Percentiles rank a stretch among this genome's conserved stretches.
phyloP scores from a whole-genome alignment of 2,113 vertebrate species.

The Pseudolaguvia tuberculata region DNA sequence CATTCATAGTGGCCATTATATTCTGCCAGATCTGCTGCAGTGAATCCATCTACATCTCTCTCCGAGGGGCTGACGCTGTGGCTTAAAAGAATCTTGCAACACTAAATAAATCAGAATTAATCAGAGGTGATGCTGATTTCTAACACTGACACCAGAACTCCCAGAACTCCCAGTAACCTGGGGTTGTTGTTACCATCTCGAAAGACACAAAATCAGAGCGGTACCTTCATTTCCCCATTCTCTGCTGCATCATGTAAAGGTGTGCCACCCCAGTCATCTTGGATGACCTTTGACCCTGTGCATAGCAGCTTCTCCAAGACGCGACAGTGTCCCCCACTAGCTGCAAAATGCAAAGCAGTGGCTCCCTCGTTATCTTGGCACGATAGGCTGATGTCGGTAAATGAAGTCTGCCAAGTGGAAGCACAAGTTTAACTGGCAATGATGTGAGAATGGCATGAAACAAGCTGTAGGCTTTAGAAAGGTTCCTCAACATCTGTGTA shows the following conservation, averaged over 20 bases:
- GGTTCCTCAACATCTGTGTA: background rate
- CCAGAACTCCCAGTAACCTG: too few relatives aligned
- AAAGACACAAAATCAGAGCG: background rate
- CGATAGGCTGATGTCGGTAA: slow-evolving; percentile 65
- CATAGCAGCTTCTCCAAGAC: slow-evolving; percentile 73
- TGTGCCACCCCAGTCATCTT: slow-evolving; percentile 79
- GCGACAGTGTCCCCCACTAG: slow-evolving; percentile 75
- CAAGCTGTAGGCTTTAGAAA: background rate
- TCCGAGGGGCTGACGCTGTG: slow-evolving; percentile 63
- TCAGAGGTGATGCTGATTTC: background rate
- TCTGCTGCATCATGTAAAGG: slow-evolving; percentile 82
- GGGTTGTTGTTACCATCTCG: background rate
- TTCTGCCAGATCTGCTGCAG: slow-evolving; percentile 72
- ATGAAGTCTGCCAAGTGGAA: slow-evolving; percentile 62
- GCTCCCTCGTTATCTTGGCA: slow-evolving; percentile 74
- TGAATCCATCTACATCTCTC: slow-evolving; percentile 73
- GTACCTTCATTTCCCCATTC: slow-evolving; percentile 77
- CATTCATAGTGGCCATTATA: slow-evolving; percentile 77
- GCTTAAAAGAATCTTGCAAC: slow-evolving; percentile 74
- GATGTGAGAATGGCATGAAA: background rate
- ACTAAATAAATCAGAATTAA: slow-evolving; percentile 56
- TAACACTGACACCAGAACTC: background rate
- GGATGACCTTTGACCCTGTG: slow-evolving; percentile 68
- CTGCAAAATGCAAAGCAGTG: slow-evolving; percentile 79
- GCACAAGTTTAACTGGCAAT: background rate